Evolutionary conservation across 2,888 invertebrate genomes (phyloP).

Genomic region (Busseola fusca): DNA sequence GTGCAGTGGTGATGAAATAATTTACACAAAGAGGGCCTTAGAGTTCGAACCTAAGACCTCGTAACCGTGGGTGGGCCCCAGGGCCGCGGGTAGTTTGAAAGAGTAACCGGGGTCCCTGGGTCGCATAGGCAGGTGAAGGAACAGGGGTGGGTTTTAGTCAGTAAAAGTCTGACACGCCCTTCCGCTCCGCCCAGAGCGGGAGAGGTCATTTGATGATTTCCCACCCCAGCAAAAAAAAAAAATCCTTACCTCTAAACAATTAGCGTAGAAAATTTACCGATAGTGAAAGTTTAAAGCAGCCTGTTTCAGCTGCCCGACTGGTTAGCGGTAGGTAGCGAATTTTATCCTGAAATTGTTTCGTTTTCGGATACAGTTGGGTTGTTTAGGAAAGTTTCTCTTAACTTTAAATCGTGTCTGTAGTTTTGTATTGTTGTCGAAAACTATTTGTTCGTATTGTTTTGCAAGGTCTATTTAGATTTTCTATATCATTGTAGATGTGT

Average conservation of each 20-base stretch:
- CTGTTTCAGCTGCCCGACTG: background rate
- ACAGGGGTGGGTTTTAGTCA: too few species aligned
- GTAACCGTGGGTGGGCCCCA: too few species aligned
- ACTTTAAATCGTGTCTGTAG: background rate
- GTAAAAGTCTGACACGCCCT: too few species aligned
- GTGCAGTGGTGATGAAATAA: too few species aligned
- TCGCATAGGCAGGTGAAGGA: too few species aligned
- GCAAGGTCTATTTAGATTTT: background rate
- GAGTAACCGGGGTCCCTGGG: too few species aligned
- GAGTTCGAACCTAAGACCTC: too few species aligned
- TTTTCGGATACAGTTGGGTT: background rate
- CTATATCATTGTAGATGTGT: background rate
- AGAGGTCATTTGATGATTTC: too few species aligned
- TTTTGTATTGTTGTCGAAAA: background rate
- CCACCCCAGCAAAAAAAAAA: too few species aligned
- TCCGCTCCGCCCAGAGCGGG: too few species aligned
- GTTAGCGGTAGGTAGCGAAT: background rate
- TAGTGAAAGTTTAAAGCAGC: background rate
- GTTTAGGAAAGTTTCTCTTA: constrained; percentile 13
- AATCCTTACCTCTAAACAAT: background rate
- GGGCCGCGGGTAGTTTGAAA: too few species aligned
- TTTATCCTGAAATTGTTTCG: constrained; percentile 15
- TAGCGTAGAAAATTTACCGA: background rate
- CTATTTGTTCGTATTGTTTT: constrained; percentile 8
- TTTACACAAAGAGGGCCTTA: too few species aligned